Evolutionary conservation across 2,888 invertebrate genomes (phyloP).

Genomic region (Apamea crenata): DNA sequence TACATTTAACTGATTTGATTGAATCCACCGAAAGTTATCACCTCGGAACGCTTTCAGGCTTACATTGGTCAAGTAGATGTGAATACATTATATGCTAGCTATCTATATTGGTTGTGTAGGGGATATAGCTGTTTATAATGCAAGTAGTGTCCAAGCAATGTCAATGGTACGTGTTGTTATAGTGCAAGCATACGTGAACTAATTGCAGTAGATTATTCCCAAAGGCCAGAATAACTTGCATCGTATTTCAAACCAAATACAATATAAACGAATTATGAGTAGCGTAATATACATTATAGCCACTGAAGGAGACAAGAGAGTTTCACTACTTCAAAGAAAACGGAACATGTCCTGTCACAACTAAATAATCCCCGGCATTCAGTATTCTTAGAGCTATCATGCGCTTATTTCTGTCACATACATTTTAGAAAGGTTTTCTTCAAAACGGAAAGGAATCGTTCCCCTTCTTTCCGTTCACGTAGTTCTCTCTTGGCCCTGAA

Average conservation of each 20-base stretch:
- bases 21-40: constrained; percentile 85
- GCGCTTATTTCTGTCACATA: constrained; percentile 40
- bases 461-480: constrained; percentile 53
- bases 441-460: constrained; percentile 38
- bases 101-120: not conserved
- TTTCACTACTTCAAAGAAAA: constrained; percentile 5
- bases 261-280: not conserved
- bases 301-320: not conserved
- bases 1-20: constrained; percentile 89
- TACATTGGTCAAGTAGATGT: constrained; percentile 67
- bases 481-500: constrained; percentile 58
- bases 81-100: constrained; percentile 46
- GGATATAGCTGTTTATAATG: constrained; percentile 35
- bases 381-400: constrained; percentile 24
- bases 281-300: not conserved
- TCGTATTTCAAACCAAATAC: not conserved
- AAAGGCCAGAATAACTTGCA: constrained; percentile 17
- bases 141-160: constrained; percentile 42
- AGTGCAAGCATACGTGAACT: constrained; percentile 40
- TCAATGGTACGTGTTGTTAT: constrained; percentile 50
- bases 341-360: not conserved
- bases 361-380: constrained; percentile 33
- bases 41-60: constrained; percentile 67
- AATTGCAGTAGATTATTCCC: constrained; percentile 31
- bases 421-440: constrained; percentile 47